A percentile compares a stretch with the other conserved stretches of the same genome.
These are phyloP conservation scores for Leptarthrus brevirostris DNA, from an alignment of 2,888 invertebrate genomes.

Conservation along the genomic window DNA sequence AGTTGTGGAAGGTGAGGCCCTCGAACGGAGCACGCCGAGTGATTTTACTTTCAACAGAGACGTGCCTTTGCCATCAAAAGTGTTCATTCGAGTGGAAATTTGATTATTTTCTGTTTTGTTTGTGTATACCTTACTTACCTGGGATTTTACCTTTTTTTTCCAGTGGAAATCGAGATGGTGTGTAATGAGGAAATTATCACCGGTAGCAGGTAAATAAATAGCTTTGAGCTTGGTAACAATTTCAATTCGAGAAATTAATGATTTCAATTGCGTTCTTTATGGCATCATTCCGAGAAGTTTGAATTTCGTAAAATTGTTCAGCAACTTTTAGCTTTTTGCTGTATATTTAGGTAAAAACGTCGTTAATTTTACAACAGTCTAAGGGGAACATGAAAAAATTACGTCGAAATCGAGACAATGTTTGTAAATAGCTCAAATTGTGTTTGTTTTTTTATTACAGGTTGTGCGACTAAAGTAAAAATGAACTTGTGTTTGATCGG, in stretches of 20 bases:
- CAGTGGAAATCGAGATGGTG: slow-evolving; percentile 78
- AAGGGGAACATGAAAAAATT: no score
- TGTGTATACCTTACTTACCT: slow-evolving; percentile 48
- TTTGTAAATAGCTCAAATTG: no score
- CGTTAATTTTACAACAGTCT: no score
- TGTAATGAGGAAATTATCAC: slow-evolving; percentile 75
- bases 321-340: no score
- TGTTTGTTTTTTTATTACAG: no score
- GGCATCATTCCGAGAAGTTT: no score
- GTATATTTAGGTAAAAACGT: no score
- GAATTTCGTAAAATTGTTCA: background rate
- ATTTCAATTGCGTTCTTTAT: background rate
- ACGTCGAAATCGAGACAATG: no score
- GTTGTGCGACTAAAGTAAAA: no score
- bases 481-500: no score
- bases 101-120: slow-evolving; percentile 41
- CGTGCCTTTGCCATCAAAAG: background rate
- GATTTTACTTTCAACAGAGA: background rate
- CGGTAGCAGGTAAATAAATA: slow-evolving; percentile 72
- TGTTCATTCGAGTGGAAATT: slow-evolving; percentile 53
- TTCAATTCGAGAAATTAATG: background rate
- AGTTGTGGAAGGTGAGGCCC: background rate
- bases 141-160: slow-evolving; percentile 62
- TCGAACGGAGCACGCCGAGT: background rate
- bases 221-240: background rate